Percentiles rank a stretch among this genome's conserved stretches.
phyloP scores from a whole-genome alignment of 2,113 vertebrate species.

The Butastur rufipennis region DNA sequence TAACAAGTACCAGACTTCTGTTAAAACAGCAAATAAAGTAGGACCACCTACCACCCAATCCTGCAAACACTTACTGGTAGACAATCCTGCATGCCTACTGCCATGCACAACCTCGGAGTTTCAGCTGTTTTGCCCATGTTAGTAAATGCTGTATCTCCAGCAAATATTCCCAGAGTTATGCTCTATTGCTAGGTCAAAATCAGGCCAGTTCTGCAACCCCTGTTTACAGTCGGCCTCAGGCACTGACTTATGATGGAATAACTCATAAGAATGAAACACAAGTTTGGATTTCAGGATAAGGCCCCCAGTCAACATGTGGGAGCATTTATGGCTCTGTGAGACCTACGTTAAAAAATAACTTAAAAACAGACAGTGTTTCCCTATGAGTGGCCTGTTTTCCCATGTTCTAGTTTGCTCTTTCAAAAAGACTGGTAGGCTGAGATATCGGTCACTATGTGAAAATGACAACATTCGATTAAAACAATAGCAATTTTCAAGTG shows the following conservation, averaged over 20 bases:
- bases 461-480: constrained; percentile 59
- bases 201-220: constrained; percentile 4
- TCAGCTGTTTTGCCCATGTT: background rate
- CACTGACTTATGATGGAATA: constrained; percentile 32
- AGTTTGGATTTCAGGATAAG: constrained; percentile 36
- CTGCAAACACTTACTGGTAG: constrained; percentile 49
- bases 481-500: constrained; percentile 62
- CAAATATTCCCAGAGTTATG: constrained; percentile 11
- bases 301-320: constrained; percentile 56
- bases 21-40: constrained; percentile 62
- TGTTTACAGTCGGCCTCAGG: constrained; percentile 1
- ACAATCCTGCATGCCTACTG: background rate
- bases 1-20: constrained; percentile 62
- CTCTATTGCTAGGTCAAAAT: constrained; percentile 28
- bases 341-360: constrained; percentile 32
- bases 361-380: constrained; percentile 3
- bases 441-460: constrained; percentile 49
- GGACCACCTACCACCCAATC: constrained; percentile 59
- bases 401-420: constrained; percentile 44
- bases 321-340: constrained; percentile 46
- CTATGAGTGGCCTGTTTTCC: constrained; percentile 10
- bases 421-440: constrained; percentile 17
- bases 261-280: constrained; percentile 29
- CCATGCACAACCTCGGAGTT: background rate
- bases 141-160: background rate